Evolutionary conservation across 2,113 vertebrate genomes (phyloP).

Genomic region (Urocolius indicus): DNA sequence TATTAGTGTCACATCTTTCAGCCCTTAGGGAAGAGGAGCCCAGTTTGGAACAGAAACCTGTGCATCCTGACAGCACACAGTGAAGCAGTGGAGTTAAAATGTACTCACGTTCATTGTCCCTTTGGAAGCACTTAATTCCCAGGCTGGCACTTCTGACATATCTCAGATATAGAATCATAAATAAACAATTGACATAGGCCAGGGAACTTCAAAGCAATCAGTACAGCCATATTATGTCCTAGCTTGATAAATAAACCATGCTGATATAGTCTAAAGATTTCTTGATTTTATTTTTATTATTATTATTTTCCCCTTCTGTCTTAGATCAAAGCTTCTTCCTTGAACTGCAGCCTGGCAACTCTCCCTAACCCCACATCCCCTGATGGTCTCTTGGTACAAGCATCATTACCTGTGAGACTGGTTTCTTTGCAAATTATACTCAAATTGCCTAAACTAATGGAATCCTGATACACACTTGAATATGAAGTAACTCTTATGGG

Average conservation of each 20-base stretch:
- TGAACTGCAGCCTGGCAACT: not conserved
- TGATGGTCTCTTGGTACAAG: not conserved
- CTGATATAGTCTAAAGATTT: slow-evolving; percentile 12
- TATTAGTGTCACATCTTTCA: slow-evolving; percentile 6
- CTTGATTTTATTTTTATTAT: not conserved
- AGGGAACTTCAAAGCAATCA: slow-evolving; percentile 52
- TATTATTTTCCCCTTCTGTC: not conserved
- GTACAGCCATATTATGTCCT: slow-evolving; percentile 28
- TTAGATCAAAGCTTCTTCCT: slow-evolving; percentile 48
- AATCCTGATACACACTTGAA: not conserved
- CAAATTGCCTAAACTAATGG: not conserved
- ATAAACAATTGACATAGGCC: slow-evolving; percentile 52
- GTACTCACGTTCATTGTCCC: not conserved
- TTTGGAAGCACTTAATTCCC: slow-evolving; percentile 24
- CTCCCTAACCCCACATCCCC: not conserved
- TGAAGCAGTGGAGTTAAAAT: not conserved
- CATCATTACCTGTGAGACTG: not conserved
- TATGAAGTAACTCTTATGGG: not conserved
- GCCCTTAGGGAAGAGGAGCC: slow-evolving; percentile 33
- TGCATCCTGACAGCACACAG: not conserved
- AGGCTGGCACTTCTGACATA: slow-evolving; percentile 10
- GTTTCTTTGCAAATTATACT: not conserved
- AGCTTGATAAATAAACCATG: slow-evolving; percentile 57
- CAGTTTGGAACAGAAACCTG: slow-evolving; percentile 19
- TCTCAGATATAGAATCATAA: slow-evolving; percentile 50